These are phyloP conservation scores for Enteromius argenteus DNA, from an alignment of 2,797 vertebrate genomes.

Conservation along the genomic window DNA sequence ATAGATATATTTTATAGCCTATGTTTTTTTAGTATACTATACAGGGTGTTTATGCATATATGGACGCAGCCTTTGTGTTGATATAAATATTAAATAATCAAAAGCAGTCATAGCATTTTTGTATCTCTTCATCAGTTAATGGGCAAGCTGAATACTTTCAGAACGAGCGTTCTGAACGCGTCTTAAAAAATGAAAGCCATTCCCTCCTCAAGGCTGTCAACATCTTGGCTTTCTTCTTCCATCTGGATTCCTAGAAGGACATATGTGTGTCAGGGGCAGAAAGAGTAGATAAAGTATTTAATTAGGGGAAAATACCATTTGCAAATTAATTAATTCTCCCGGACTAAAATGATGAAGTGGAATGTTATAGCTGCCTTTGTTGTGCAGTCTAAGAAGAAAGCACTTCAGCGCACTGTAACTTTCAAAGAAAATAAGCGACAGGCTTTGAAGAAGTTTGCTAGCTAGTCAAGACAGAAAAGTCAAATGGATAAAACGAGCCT, in stretches of 20 bases:
- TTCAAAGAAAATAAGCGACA: slow-evolving; percentile 1
- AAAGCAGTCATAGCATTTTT: background rate
- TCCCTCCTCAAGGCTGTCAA: slow-evolving; percentile 24
- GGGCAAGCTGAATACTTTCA: slow-evolving; percentile 3
- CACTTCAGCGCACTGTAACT: slow-evolving; percentile 3
- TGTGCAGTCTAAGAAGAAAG: slow-evolving; percentile 16
- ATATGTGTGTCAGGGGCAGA: slow-evolving; percentile 26
- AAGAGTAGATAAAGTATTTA: slow-evolving; percentile 30
- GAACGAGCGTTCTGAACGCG: background rate
- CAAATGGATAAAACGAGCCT: slow-evolving; percentile 14
- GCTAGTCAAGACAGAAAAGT: slow-evolving; percentile 7
- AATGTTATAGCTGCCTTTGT: slow-evolving; percentile 9
- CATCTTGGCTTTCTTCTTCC: slow-evolving; percentile 23
- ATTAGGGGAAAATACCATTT: slow-evolving; percentile 26
- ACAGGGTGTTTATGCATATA: background rate
- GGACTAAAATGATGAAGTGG: slow-evolving; percentile 29
- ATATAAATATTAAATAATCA: background rate
- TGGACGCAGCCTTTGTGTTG: background rate
- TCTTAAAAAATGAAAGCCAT: slow-evolving; percentile 7
- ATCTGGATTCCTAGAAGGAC: slow-evolving; percentile 7
- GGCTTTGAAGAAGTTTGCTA: slow-evolving; percentile 31
- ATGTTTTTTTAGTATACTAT: background rate
- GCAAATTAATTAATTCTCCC: slow-evolving; percentile 34
- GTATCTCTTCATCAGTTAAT: background rate
- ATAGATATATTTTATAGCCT: background rate